Evolutionary conservation across 1,140 invertebrate species (phyloP), one percentile per base, ranked within the genome.

Genomic region (Aleiodes sp.): DNA sequence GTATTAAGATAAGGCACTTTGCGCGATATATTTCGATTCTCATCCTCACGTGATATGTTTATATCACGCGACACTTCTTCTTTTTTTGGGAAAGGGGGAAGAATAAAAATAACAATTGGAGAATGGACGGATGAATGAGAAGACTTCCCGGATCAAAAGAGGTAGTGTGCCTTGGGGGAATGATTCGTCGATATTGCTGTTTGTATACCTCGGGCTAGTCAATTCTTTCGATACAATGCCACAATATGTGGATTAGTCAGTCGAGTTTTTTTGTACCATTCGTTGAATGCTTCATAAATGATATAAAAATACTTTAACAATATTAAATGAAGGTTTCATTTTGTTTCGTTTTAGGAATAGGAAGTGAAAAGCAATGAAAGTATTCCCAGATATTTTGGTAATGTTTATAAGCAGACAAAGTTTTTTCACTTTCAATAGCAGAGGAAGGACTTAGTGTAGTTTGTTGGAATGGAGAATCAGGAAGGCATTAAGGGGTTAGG

Each of bases 151-250:
- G 14, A 28, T 12, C 14, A 59, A 59, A 59, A 59, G n/a, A 43
- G 28, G 28, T 31, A 59, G 10, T 9, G 14, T 12, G 56, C 56
- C 28, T 14, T n/a, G 28, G n/a, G 56, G 56, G 28, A 16, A 8
- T 8, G 26, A 29, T 31, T 12, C 41, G 24, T 33, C 63, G 63
- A 65, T 65, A 65, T 65, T 65, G 31, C 63, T 65, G 41, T 65
- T 65, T 65, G 63, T 52, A 65, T 52, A 65, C 63, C 63, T 41
- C 37, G 26, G 62, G 62, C 35, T 26, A 63, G 31, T 16, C 14
- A 24, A 62, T 62, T 39, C 60, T 19, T 12, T 35, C n/a, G n/a
- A 8, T 24, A 52, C 46, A 52, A 46, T 46, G 16, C n/a, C 6
- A 46, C 43, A 21, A 52, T 24, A 21, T 16, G 21, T 24, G 46